Percentiles rank a stretch among this genome's conserved stretches.
phyloP scores from a whole-genome alignment of 2,888 invertebrate species.

The Lasius fuliginosus region DNA sequence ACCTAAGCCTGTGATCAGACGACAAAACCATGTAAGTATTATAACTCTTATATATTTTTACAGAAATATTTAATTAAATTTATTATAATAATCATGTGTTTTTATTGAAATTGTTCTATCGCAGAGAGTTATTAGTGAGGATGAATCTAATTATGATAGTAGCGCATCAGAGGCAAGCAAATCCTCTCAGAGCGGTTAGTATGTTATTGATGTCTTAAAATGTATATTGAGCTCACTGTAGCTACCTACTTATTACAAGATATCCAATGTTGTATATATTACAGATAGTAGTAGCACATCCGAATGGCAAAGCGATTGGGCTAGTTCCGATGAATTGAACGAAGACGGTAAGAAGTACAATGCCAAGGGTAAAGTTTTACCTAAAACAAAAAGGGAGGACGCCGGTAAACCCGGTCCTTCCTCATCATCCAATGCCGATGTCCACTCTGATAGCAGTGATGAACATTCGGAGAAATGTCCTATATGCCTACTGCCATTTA shows the following conservation, averaged over 20 bases:
- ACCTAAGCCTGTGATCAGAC: slow-evolving; percentile 75
- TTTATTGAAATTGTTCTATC: slow-evolving; percentile 74
- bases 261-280: not conserved
- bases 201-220: not conserved
- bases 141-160: slow-evolving; percentile 83
- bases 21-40: slow-evolving; percentile 79
- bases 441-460: slow-evolving; percentile 89
- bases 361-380: slow-evolving; percentile 59
- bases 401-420: slow-evolving; percentile 41
- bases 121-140: slow-evolving; percentile 88
- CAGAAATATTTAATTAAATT: slow-evolving; percentile 18
- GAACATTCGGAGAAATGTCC: slow-evolving; percentile 95
- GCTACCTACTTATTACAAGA: slow-evolving; percentile 20
- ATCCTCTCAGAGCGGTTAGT: slow-evolving; percentile 69
- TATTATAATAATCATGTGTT: not conserved
- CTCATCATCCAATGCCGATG: slow-evolving; percentile 62
- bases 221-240: not conserved
- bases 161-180: slow-evolving; percentile 66
- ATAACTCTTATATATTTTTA: not conserved
- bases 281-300: slow-evolving; percentile 72
- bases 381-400: slow-evolving; percentile 61
- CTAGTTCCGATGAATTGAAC: slow-evolving; percentile 77
- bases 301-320: slow-evolving; percentile 84
- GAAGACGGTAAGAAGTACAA: slow-evolving; percentile 43
- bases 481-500: slow-evolving; percentile 94